Evolutionary conservation across 2,113 vertebrate species (phyloP).

Genomic region (Chlorodrepanis virens): DNA sequence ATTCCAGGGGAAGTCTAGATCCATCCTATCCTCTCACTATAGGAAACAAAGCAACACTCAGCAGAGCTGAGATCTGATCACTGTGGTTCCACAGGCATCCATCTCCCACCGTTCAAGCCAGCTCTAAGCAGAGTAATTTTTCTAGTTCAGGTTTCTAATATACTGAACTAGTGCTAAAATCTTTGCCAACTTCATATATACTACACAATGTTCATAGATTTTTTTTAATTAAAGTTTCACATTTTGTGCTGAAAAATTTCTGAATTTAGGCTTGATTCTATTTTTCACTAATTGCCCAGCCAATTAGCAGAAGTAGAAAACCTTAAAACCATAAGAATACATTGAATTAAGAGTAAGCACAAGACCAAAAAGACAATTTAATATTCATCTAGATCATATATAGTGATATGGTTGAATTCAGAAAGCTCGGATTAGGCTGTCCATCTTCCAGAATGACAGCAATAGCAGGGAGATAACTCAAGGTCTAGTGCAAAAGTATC

Average conservation of each 20-base stretch:
- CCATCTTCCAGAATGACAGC: not conserved
- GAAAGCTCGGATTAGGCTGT: not conserved
- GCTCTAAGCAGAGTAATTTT: not conserved
- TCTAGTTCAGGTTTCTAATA: not conserved
- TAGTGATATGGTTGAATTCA: not conserved
- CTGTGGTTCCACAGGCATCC: not conserved
- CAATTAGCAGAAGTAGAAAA: not conserved
- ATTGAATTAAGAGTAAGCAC: not conserved
- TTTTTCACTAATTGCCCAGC: not conserved
- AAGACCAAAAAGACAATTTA: not conserved
- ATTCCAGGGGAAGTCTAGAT: not conserved
- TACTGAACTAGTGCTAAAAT: not conserved
- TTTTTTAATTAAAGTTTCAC: not conserved
- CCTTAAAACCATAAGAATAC: not conserved
- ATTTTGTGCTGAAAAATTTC: not conserved
- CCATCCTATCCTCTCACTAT: accelerated
- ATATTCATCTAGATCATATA: not conserved
- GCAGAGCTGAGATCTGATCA: not conserved
- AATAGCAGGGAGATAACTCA: not conserved
- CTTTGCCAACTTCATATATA: no score
- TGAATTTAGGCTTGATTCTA: not conserved
- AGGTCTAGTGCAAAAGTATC: not conserved
- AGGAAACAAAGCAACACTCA: not conserved
- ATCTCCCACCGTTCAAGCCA: not conserved
- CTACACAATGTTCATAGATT: accelerated